These are phyloP conservation scores for Sclerodermus sp. DNA, from an alignment of 2,888 invertebrate genomes.

Conservation along the genomic window DNA sequence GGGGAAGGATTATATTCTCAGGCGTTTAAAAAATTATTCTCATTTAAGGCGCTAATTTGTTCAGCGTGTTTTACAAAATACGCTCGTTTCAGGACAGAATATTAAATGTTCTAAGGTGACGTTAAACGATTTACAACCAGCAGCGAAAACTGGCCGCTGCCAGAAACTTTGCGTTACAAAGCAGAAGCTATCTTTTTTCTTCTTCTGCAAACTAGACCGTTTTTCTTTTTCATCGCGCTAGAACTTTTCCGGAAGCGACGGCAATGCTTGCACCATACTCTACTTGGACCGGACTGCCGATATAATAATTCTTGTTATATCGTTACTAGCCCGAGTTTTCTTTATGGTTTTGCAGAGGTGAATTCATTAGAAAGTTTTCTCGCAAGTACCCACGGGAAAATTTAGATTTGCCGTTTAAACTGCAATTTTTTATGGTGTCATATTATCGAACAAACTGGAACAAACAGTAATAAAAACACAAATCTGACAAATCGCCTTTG, in stretches of 20 bases:
- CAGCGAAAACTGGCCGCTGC: not conserved
- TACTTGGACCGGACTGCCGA: slow-evolving; percentile 20
- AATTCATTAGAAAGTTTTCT: slow-evolving; percentile 31
- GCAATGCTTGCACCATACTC: slow-evolving; percentile 13
- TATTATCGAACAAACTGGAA: no score
- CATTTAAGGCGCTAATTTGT: no score
- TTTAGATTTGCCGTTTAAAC: slow-evolving; percentile 42
- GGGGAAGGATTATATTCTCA: no score
- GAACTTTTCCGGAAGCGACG: no score
- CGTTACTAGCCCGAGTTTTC: slow-evolving; percentile 5
- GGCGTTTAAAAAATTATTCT: no score
- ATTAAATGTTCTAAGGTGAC: not conserved
- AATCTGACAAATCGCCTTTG: no score
- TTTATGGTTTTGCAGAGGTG: slow-evolving; percentile 18
- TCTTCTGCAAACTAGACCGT: no score
- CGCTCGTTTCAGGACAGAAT: not conserved
- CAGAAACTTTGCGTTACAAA: not conserved
- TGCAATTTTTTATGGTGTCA: slow-evolving; percentile 30
- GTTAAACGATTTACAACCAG: not conserved
- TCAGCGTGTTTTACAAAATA: no score
- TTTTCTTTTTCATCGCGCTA: no score
- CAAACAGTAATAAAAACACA: no score
- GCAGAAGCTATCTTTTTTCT: not conserved
- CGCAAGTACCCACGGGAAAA: slow-evolving; percentile 19
- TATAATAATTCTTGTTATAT: slow-evolving; percentile 28